Percentiles rank a stretch among this genome's conserved stretches.
phyloP scores from a whole-genome alignment of 2,888 invertebrate species.

The Luperina testacea region DNA sequence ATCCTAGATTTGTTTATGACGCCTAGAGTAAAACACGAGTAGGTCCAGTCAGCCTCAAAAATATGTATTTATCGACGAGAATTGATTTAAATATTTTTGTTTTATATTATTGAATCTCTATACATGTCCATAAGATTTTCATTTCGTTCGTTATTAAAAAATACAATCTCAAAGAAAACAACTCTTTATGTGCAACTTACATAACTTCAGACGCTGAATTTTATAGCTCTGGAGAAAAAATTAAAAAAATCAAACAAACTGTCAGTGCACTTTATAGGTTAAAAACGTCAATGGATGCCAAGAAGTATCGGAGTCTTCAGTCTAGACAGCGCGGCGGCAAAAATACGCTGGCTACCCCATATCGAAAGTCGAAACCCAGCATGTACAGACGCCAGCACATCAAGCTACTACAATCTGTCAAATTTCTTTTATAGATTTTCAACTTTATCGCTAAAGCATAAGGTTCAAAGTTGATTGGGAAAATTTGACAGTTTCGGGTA shows the following conservation, averaged over 20 bases:
- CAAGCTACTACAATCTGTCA: too few species aligned
- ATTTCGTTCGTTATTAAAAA: constrained; percentile 7
- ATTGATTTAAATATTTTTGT: background rate
- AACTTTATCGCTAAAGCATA: too few species aligned
- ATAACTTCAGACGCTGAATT: constrained; percentile 16
- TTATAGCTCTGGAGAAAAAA: constrained; percentile 14
- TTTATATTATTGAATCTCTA: background rate
- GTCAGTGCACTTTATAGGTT: constrained; percentile 49
- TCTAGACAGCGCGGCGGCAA: constrained; percentile 55
- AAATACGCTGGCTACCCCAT: background rate
- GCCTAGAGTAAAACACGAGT: background rate
- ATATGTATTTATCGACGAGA: background rate
- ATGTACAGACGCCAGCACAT: too few species aligned
- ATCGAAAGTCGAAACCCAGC: background rate
- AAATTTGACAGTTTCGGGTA: too few species aligned
- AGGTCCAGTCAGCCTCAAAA: background rate
- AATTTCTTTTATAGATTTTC: too few species aligned
- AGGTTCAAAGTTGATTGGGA: too few species aligned
- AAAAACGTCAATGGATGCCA: constrained; percentile 48
- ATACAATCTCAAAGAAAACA: constrained; percentile 12
- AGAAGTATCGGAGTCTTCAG: constrained; percentile 35
- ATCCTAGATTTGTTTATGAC: background rate
- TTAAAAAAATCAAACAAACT: background rate
- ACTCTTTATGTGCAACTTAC: background rate
- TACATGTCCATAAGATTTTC: background rate